Conservation (phyloP, 2,113 vertebrate genomes). For the Xerus inauris region DNA sequence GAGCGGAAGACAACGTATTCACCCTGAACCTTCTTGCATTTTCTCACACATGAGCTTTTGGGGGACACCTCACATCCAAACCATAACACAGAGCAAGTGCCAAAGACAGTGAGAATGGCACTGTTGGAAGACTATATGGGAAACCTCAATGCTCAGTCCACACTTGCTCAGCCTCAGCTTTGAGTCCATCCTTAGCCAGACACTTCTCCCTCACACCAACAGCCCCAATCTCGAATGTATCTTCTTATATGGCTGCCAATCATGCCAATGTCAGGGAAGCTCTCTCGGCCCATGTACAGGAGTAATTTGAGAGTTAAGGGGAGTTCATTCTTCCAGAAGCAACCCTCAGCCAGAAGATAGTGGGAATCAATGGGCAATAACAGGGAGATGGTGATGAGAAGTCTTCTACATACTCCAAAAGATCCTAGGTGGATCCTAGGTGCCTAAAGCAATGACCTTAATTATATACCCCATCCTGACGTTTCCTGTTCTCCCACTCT, state of each 20-base stretch:
- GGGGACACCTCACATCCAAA: no score
- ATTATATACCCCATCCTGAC: no score
- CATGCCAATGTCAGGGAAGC: not conserved
- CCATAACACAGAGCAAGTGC: not conserved
- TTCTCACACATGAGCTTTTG: no score
- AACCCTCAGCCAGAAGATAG: not conserved
- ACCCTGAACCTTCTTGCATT: no score
- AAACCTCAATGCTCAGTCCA: fast-evolving
- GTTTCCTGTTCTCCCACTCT: not conserved
- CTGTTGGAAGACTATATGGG: fast-evolving
- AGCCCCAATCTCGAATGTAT: not conserved
- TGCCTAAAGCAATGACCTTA: fast-evolving
- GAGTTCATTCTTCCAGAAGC: not conserved
- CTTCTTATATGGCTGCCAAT: not conserved
- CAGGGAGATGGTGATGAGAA: not conserved
- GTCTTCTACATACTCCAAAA: not conserved
- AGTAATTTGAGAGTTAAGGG: not conserved
- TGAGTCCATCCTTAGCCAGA: not conserved
- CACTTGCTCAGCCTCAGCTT: not conserved
- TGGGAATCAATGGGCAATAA: fast-evolving
- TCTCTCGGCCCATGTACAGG: fast-evolving
- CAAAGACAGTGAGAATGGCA: no score
- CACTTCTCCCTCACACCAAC: not conserved
- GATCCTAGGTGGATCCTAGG: not conserved
- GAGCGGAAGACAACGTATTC: not conserved